A percentile compares a stretch with the other conserved stretches of the same genome.
phyloP scores from a whole-genome alignment of 2,113 vertebrate species.

The Nannobrachium achirus region DNA sequence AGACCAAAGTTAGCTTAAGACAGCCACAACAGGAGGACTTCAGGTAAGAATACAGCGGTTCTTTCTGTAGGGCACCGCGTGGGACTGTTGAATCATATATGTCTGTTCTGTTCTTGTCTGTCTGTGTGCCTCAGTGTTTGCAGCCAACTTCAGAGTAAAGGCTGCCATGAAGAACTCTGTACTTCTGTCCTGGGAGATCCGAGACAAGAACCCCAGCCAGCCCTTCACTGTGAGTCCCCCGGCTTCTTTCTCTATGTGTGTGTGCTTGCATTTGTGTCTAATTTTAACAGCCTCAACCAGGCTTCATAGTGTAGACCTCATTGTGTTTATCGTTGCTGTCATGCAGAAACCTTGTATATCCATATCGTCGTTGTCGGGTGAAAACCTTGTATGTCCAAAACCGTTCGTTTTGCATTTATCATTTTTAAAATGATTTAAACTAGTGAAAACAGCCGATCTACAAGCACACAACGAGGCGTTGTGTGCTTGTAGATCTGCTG shows the following conservation, averaged over 20 bases:
- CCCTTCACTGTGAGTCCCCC: conserved; percentile 90
- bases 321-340: no score
- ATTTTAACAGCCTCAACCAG: no score
- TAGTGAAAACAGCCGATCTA: no score
- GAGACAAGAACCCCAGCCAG: conserved; percentile 91
- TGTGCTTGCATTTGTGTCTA: conserved; percentile 1
- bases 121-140: conserved; percentile 88
- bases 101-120: conserved; percentile 72
- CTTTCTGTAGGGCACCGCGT: not conserved
- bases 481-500: no score
- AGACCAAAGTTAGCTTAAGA: conserved; percentile 40
- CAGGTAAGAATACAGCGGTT: conserved; percentile 53
- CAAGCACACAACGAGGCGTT: no score
- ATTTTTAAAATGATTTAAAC: no score
- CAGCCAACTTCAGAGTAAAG: conserved; percentile 98
- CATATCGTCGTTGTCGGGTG: no score
- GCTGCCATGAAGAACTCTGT: conserved; percentile 98
- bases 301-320: no score
- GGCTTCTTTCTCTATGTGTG: not conserved
- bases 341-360: no score
- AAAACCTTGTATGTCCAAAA: no score
- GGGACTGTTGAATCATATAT: conserved; percentile 59
- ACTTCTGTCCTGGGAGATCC: conserved; percentile 95
- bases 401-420: no score
- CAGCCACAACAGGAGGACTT: conserved; percentile 32